These are phyloP conservation scores for Magallana gigas DNA, from an alignment of 1,140 invertebrate species.

Conservation along the genomic window DNA sequence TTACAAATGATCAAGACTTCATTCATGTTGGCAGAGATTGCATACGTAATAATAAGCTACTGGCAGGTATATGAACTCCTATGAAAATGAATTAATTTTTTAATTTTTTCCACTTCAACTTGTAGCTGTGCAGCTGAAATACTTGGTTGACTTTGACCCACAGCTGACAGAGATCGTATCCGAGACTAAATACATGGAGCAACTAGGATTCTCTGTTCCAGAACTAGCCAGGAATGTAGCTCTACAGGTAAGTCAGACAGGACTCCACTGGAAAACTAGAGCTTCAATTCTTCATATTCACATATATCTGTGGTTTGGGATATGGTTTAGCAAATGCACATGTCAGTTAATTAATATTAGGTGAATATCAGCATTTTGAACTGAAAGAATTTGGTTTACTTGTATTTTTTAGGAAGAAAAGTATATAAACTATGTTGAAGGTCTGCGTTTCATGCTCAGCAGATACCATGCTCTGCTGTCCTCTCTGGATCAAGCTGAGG, in stretches of 20 bases:
- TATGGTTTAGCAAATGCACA: too few relatives aligned
- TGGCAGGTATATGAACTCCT: too few relatives aligned
- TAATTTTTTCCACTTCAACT: neutral
- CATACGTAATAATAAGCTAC: too few relatives aligned
- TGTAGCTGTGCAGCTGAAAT: constrained; percentile 70
- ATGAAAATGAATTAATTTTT: neutral
- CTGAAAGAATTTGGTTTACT: too few relatives aligned
- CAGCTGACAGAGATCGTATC: constrained; percentile 86
- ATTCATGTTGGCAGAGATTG: neutral
- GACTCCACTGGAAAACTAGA: too few relatives aligned
- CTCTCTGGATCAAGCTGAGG: constrained; percentile 78
- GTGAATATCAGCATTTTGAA: too few relatives aligned
- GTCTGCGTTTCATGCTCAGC: constrained; percentile 77
- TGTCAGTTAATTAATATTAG: too few relatives aligned
- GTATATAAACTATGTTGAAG: constrained; percentile 78
- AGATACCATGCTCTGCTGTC: constrained; percentile 76
- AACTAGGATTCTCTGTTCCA: constrained; percentile 87
- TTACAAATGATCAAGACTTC: too few relatives aligned
- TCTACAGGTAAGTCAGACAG: constrained; percentile 81
- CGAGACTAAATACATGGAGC: constrained; percentile 83
- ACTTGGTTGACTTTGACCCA: constrained; percentile 79
- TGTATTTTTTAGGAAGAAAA: constrained; percentile 77
- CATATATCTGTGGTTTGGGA: too few relatives aligned
- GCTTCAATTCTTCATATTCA: too few relatives aligned
- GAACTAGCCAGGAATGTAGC: constrained; percentile 84